Evolutionary conservation across 1,140 invertebrate species (phyloP).

Genomic region (Drosophila subobscura): DNA sequence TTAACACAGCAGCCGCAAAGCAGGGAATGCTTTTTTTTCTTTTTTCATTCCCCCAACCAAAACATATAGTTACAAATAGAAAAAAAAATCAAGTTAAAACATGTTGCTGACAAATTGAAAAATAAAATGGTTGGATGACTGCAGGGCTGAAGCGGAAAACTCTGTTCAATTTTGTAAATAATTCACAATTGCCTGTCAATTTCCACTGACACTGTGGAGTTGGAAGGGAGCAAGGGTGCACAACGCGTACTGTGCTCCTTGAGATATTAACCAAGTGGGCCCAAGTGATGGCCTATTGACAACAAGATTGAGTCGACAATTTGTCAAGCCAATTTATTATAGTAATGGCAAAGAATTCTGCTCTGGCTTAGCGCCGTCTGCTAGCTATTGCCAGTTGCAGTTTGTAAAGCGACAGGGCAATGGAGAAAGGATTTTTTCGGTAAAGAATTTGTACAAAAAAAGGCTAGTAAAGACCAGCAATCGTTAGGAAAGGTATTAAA

Average conservation of each 20-base stretch:
- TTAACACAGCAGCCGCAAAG: slow-evolving; percentile 57
- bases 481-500: too few species aligned
- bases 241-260: slow-evolving; percentile 10
- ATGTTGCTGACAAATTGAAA: slow-evolving; percentile 65
- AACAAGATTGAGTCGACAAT: slow-evolving; percentile 64
- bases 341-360: slow-evolving; percentile 4
- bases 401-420: not conserved
- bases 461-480: too few species aligned
- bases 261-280: slow-evolving; percentile 1
- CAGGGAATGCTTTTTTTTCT: slow-evolving; percentile 47
- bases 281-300: slow-evolving; percentile 43
- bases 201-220: slow-evolving; percentile 8
- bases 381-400: not conserved
- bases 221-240: not conserved
- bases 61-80: slow-evolving; percentile 5
- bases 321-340: slow-evolving; percentile 60
- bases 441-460: too few species aligned
- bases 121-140: slow-evolving; percentile 11
- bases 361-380: slow-evolving; percentile 1
- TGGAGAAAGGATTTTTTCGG: too few species aligned
- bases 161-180: slow-evolving; percentile 60
- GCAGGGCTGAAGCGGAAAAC: not conserved
- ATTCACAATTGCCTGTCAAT: slow-evolving; percentile 69
- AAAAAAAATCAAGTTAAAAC: slow-evolving; percentile 49
- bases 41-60: slow-evolving; percentile 7